Conservation (phyloP, 2,797 vertebrate genomes). For the Monodelphis domestica region DNA sequence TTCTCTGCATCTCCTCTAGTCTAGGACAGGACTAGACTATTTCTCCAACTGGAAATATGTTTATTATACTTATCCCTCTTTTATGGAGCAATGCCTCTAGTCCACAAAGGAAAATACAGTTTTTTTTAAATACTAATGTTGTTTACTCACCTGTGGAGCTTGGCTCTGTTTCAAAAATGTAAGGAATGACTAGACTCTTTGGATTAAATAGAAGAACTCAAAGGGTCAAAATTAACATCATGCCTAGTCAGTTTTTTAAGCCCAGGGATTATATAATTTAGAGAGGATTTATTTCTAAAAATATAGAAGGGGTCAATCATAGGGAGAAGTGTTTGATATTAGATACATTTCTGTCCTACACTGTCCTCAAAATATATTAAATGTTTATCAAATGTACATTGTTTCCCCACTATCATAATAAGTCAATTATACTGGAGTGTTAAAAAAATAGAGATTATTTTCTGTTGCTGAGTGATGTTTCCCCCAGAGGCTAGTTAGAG, state of each 20-base stretch:
- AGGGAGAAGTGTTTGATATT: no score
- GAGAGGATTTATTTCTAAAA: neutral
- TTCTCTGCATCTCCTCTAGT: neutral
- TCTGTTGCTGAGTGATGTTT: no score
- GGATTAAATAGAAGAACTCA: neutral
- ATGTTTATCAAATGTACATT: no score
- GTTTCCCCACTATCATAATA: no score
- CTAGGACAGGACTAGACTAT: neutral
- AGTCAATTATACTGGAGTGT: no score
- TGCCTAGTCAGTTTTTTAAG: neutral
- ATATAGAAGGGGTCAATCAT: neutral
- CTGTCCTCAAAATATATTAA: no score
- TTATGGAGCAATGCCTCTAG: neutral
- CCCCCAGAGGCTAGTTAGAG: no score
- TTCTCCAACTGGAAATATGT: neutral
- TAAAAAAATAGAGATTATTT: no score
- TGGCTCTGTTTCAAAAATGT: neutral
- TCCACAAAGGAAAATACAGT: neutral
- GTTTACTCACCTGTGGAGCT: neutral
- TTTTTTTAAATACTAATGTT: neutral
- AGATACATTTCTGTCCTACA: no score
- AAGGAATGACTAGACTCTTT: neutral
- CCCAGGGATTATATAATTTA: neutral
- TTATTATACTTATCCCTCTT: neutral
- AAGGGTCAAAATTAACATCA: neutral